Conservation (phyloP, 1,140 invertebrate species). For the Maconellicoccus hirsutus region DNA sequence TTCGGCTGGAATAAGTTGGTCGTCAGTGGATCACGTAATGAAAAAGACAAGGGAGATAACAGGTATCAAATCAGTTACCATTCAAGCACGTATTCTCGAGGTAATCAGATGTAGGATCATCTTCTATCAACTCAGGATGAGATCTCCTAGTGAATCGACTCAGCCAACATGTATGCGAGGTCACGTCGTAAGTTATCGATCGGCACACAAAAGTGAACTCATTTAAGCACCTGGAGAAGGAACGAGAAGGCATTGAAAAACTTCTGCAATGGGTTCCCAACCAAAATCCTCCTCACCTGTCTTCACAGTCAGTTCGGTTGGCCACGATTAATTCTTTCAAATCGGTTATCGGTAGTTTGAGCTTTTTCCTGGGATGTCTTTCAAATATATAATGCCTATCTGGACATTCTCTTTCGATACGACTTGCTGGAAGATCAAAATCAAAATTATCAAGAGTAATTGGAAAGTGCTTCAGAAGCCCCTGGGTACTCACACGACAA, state of each 20-base stretch:
- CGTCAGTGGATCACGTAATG: too few species aligned
- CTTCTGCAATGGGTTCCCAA: slow-evolving; percentile 34
- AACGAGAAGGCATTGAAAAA: too few species aligned
- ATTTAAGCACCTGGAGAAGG: slow-evolving; percentile 60
- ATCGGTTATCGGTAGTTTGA: slow-evolving; percentile 61
- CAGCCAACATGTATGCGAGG: slow-evolving; percentile 59
- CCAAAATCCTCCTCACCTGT: too few species aligned
- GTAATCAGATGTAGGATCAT: slow-evolving; percentile 76
- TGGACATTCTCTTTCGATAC: slow-evolving; percentile 73
- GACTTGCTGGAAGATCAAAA: slow-evolving; percentile 48
- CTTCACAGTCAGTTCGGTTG: slow-evolving; percentile 77
- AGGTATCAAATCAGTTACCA: slow-evolving; percentile 47
- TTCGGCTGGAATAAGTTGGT: slow-evolving; percentile 46
- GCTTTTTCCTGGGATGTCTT: slow-evolving; percentile 65
- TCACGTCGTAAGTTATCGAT: slow-evolving; percentile 66
- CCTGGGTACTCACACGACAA: slow-evolving; percentile 61
- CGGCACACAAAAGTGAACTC: slow-evolving; percentile 78
- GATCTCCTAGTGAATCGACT: slow-evolving; percentile 70
- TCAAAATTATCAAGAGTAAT: slow-evolving; percentile 1
- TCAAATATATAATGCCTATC: slow-evolving; percentile 77
- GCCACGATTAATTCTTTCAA: slow-evolving; percentile 63
- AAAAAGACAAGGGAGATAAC: too few species aligned
- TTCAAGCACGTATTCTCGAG: slow-evolving; percentile 82
- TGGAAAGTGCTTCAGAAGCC: too few species aligned
- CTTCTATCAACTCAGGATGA: slow-evolving; percentile 65